These are phyloP conservation scores for Cephalopholis sonnerati DNA, from an alignment of 2,113 vertebrate species.

Conservation along the genomic window DNA sequence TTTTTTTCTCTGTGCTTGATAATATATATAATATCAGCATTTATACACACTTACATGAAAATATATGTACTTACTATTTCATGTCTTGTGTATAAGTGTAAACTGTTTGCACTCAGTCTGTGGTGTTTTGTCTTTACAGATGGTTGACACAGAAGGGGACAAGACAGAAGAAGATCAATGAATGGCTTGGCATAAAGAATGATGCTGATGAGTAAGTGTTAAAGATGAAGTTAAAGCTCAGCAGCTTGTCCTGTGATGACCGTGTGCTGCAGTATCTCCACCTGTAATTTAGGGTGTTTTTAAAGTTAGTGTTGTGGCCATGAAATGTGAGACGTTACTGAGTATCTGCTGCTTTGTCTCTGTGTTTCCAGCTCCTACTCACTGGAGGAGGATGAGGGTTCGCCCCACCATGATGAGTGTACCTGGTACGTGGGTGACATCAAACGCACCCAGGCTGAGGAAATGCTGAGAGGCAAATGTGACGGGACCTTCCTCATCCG, in stretches of 20 bases:
- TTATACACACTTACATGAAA: no score
- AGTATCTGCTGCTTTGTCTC: neutral
- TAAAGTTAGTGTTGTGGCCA: neutral
- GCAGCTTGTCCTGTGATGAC: neutral
- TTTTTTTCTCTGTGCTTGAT: neutral
- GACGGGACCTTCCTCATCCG: conserved; percentile 98
- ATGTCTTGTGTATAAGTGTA: neutral
- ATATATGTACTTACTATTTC: neutral
- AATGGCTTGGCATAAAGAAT: conserved; percentile 94
- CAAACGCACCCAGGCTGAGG: conserved; percentile 94
- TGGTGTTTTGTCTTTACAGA: conserved; percentile 79
- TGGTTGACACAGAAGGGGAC: conserved; percentile 99
- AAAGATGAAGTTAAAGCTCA: neutral
- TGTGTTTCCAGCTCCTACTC: conserved; percentile 85
- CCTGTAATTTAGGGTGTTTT: neutral
- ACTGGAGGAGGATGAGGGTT: conserved; percentile 94
- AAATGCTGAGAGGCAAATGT: conserved; percentile 91
- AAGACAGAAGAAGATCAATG: conserved; percentile 96
- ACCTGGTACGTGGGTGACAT: conserved; percentile 97
- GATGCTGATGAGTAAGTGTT: conserved; percentile 98
- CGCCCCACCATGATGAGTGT: conserved; percentile 94
- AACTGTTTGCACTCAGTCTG: conserved; percentile 6
- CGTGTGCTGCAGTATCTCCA: neutral
- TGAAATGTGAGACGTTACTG: neutral
- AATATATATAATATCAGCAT: neutral